phyloP scores from a whole-genome alignment of 2,888 invertebrate genomes.

The Drosophila meridionalis region DNA sequence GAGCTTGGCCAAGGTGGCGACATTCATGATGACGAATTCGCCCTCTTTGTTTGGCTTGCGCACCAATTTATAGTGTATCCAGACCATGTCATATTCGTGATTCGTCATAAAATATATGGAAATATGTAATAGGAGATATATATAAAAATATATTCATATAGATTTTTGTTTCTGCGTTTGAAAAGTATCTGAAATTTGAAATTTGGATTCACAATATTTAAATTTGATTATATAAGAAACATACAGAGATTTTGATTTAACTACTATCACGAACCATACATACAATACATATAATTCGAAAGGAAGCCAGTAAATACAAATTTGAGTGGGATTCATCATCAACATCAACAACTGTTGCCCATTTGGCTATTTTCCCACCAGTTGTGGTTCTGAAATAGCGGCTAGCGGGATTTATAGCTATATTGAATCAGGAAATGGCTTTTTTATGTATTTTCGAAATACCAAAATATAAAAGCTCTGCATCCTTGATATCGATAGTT shows the following conservation, averaged over 20 bases:
- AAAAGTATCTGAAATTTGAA: slow-evolving; percentile 14
- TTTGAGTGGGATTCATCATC: background rate
- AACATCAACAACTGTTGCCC: accelerated
- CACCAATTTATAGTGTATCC: slow-evolving; percentile 32
- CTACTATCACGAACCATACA: background rate
- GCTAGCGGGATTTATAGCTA: background rate
- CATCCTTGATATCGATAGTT: background rate
- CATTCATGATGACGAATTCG: slow-evolving; percentile 32
- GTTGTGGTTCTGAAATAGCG: background rate
- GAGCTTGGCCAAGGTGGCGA: slow-evolving; percentile 34
- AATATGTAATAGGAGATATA: background rate
- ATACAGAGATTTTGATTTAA: background rate
- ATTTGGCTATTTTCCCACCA: background rate
- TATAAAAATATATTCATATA: background rate
- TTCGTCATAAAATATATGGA: slow-evolving; percentile 41
- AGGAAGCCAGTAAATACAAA: background rate
- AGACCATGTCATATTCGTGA: slow-evolving; percentile 51
- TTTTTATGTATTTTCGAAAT: background rate
- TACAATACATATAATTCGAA: background rate
- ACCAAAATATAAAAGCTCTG: too few species aligned
- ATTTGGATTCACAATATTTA: slow-evolving; percentile 2
- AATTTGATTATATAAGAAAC: background rate
- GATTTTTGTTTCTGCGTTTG: slow-evolving; percentile 18
- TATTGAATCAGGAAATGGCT: background rate
- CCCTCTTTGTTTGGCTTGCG: slow-evolving; percentile 19